Evolutionary conservation across 2,113 vertebrate species (phyloP).

Genomic region (Eubucco bourcierii): DNA sequence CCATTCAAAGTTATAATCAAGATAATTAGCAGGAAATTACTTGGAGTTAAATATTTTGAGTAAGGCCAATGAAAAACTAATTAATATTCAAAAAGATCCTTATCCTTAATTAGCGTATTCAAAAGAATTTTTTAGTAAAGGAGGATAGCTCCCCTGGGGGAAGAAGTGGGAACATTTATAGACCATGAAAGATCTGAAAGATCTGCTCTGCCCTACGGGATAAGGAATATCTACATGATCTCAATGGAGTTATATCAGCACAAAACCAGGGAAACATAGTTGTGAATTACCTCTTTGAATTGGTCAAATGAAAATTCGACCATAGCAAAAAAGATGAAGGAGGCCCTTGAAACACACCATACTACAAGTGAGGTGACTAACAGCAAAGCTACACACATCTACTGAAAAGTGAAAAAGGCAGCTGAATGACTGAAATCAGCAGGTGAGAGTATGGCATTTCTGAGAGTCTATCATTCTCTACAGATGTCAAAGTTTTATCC

Average conservation of each 20-base stretch:
- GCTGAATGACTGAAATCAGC: neutral
- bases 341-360: neutral
- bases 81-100: conserved; percentile 57
- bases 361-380: neutral
- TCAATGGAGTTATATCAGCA: conserved; percentile 16
- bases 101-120: conserved; percentile 47
- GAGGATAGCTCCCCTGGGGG: neutral
- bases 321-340: neutral
- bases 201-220: conserved; percentile 10
- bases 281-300: neutral
- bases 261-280: neutral
- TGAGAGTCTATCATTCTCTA: neutral
- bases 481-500: neutral
- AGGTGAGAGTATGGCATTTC: neutral
- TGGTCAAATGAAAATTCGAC: neutral
- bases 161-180: neutral
- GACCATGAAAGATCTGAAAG: conserved; percentile 22
- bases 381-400: neutral
- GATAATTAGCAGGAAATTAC: conserved; percentile 34
- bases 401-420: neutral
- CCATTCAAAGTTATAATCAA: conserved; percentile 25
- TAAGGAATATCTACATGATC: conserved; percentile 7
- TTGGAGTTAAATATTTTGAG: conserved; percentile 60
- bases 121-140: conserved; percentile 43
- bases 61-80: conserved; percentile 11